Percentiles rank a stretch among this genome's conserved stretches.
These are phyloP conservation scores for Papilio polyxenes DNA, from an alignment of 1,140 invertebrate species.

Conservation along the genomic window DNA sequence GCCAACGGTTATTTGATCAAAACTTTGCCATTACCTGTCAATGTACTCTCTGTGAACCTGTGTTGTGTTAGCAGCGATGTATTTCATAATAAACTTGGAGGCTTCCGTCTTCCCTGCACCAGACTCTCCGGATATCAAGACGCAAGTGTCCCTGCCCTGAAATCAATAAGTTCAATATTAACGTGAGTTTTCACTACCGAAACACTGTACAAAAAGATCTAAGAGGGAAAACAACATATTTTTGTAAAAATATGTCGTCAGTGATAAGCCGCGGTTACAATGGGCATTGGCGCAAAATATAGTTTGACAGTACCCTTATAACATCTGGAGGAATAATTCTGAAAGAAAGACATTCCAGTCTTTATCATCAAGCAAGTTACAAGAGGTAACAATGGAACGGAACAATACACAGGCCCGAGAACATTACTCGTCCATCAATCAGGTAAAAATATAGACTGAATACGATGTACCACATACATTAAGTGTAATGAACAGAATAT, in stretches of 20 bases:
- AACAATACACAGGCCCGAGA: too few species aligned
- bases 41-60: conserved; percentile 95
- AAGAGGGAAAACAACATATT: neutral
- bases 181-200: neutral
- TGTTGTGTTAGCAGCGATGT: conserved; percentile 98
- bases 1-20: neutral
- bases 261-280: neutral
- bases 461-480: neutral
- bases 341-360: too few species aligned
- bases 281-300: too few species aligned
- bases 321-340: too few species aligned
- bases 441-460: neutral
- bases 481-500: neutral
- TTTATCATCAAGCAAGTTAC: too few species aligned
- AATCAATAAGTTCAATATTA: conserved; percentile 41
- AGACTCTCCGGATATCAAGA: conserved; percentile 97
- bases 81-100: conserved; percentile 99
- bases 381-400: too few species aligned
- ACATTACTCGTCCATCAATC: neutral
- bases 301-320: too few species aligned
- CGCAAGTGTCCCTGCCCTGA: conserved; percentile 93
- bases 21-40: conserved; percentile 85
- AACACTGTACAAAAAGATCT: too few species aligned
- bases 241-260: neutral
- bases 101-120: conserved; percentile 98